phyloP scores from a whole-genome alignment of 2,888 invertebrate species.

The Leptopterna dolabrata region DNA sequence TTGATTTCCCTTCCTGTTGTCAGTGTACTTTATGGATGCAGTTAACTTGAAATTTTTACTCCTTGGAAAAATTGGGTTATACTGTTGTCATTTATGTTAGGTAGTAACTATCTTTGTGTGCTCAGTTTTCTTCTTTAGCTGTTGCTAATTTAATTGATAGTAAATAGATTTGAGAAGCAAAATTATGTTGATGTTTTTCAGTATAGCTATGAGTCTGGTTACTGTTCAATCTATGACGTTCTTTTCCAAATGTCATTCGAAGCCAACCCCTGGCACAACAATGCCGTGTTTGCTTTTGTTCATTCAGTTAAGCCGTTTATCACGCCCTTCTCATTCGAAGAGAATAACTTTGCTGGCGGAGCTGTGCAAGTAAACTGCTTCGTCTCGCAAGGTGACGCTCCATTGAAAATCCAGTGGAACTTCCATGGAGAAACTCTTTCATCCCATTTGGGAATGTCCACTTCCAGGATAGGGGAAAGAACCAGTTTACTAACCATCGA shows the following conservation, averaged over 20 bases:
- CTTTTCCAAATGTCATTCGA: background rate
- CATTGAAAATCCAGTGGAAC: constrained; percentile 66
- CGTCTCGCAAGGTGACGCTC: constrained; percentile 67
- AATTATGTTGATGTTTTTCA: too few relatives aligned
- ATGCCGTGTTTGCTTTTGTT: background rate
- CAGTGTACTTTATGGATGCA: too few relatives aligned
- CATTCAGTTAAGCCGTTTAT: constrained; percentile 81
- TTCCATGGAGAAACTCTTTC: constrained; percentile 71
- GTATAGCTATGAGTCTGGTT: too few relatives aligned
- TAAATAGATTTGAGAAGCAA: too few relatives aligned
- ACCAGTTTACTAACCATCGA: constrained; percentile 74
- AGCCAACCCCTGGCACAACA: background rate
- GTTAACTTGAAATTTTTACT: too few relatives aligned
- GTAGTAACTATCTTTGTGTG: too few relatives aligned
- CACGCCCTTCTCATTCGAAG: constrained; percentile 80
- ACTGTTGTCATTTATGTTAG: too few relatives aligned
- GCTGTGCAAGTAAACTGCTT: constrained; percentile 74
- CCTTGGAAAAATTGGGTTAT: too few relatives aligned
- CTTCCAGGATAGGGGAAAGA: constrained; percentile 77
- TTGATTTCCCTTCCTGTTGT: too few relatives aligned
- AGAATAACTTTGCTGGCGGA: constrained; percentile 71
- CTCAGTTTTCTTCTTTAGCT: too few relatives aligned
- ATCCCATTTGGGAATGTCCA: constrained; percentile 66
- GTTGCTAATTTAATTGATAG: too few relatives aligned
- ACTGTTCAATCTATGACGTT: too few relatives aligned